Evolutionary conservation across 2,113 vertebrate species (phyloP).

Genomic region (Cisticola juncidis): DNA sequence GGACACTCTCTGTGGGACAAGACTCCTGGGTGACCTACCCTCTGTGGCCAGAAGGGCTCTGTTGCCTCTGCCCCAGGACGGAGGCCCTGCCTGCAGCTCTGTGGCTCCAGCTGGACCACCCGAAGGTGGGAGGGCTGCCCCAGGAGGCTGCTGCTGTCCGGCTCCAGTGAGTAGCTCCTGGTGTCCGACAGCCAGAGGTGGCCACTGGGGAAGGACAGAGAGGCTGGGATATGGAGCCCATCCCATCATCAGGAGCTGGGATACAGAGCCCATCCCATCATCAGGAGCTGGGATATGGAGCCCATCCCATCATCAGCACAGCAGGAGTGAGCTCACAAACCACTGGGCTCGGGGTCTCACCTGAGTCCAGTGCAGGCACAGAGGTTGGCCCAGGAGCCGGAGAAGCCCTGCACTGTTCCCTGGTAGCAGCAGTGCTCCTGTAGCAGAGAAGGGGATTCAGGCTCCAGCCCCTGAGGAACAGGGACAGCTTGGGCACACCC

Average conservation of each 20-base stretch:
- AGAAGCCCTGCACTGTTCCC: slow-evolving; percentile 72
- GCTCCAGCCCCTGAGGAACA: neutral
- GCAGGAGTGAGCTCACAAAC: accelerated
- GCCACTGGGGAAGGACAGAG: slow-evolving; percentile 71
- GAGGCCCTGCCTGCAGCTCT: neutral
- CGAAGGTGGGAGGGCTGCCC: slow-evolving; percentile 62
- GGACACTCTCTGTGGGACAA: neutral
- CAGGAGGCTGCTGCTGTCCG: neutral
- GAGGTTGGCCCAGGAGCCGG: slow-evolving; percentile 77
- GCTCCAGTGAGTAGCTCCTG: slow-evolving; percentile 80
- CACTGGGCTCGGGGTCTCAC: neutral
- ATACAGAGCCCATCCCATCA: neutral
- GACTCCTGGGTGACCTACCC: slow-evolving; percentile 49
- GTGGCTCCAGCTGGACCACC: neutral
- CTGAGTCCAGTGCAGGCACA: slow-evolving; percentile 88
- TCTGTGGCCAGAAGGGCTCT: neutral
- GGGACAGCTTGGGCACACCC: neutral
- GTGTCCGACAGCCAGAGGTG: slow-evolving; percentile 77
- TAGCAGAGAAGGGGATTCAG: neutral
- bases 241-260: neutral
- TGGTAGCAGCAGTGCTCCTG: slow-evolving; percentile 88
- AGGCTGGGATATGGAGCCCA: neutral
- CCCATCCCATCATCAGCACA: accelerated
- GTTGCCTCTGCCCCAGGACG: neutral
- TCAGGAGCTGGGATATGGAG: neutral